phyloP scores from a whole-genome alignment of 2,113 vertebrate genomes.

The Synodontis membranacea region DNA sequence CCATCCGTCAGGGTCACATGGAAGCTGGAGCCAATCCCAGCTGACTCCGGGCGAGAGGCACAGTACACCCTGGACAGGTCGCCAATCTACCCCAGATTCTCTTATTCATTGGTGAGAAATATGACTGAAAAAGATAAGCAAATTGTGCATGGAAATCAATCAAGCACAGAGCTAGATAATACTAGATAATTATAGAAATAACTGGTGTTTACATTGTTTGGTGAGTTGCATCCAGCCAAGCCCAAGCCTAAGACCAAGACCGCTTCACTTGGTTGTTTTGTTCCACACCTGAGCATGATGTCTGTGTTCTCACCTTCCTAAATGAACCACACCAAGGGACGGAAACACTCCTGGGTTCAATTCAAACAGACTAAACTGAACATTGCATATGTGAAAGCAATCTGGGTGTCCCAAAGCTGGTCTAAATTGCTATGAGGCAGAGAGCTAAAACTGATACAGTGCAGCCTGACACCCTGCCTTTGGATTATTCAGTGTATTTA shows the following conservation, averaged over 20 bases:
- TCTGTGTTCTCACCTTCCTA: neutral
- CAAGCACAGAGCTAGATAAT: neutral
- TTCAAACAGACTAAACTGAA: neutral
- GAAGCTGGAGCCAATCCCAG: too few species aligned
- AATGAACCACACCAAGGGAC: neutral
- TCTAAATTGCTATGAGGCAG: conserved; percentile 4
- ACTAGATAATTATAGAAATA: neutral
- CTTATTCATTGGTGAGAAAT: neutral
- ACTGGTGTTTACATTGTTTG: neutral
- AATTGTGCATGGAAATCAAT: neutral
- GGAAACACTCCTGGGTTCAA: neutral
- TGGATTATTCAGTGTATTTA: conserved; percentile 30
- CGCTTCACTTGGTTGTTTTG: neutral
- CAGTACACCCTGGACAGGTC: too few species aligned
- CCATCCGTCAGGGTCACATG: too few species aligned
- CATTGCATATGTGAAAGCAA: neutral
- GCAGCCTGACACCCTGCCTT: neutral
- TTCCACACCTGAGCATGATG: neutral
- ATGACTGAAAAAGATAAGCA: neutral
- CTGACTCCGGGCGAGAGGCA: too few species aligned
- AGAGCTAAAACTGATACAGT: neutral
- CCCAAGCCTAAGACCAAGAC: neutral
- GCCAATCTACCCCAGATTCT: too few species aligned
- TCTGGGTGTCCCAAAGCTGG: neutral
- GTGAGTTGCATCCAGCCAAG: neutral